phyloP scores from a whole-genome alignment of 2,797 vertebrate species.

The Acanthis flammea region DNA sequence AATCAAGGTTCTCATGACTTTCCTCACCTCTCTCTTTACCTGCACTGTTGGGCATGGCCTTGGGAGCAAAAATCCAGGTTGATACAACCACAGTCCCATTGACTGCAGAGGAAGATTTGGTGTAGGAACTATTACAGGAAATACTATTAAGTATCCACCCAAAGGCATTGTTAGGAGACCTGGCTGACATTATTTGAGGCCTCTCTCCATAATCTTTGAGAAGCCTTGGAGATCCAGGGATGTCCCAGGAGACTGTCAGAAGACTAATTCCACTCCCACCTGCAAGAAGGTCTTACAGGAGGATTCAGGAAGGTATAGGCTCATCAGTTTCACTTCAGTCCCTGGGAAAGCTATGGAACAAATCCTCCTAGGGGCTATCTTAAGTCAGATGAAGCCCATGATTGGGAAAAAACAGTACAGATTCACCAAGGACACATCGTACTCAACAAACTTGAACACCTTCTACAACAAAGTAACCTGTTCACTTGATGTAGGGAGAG shows the following conservation, averaged over 20 bases:
- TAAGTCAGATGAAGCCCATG: not conserved
- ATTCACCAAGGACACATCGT: not conserved
- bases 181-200: not conserved
- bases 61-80: not conserved
- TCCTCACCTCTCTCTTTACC: not conserved
- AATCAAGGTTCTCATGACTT: accelerated
- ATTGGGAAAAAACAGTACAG: not conserved
- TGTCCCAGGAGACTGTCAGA: not conserved
- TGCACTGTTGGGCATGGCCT: not conserved
- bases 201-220: not conserved
- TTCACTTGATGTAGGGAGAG: not conserved
- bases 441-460: not conserved
- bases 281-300: not conserved
- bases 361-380: not conserved
- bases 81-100: not conserved
- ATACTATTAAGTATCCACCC: not conserved
- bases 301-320: not conserved
- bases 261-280: not conserved
- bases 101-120: not conserved
- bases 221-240: not conserved
- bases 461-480: not conserved
- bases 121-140: not conserved
- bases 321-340: not conserved
- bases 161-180: not conserved
- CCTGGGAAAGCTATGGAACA: not conserved